Percentiles rank a stretch among this genome's conserved stretches.
These are phyloP conservation scores for Rallus crepitans DNA, from an alignment of 2,797 vertebrate genomes.

Conservation along the genomic window DNA sequence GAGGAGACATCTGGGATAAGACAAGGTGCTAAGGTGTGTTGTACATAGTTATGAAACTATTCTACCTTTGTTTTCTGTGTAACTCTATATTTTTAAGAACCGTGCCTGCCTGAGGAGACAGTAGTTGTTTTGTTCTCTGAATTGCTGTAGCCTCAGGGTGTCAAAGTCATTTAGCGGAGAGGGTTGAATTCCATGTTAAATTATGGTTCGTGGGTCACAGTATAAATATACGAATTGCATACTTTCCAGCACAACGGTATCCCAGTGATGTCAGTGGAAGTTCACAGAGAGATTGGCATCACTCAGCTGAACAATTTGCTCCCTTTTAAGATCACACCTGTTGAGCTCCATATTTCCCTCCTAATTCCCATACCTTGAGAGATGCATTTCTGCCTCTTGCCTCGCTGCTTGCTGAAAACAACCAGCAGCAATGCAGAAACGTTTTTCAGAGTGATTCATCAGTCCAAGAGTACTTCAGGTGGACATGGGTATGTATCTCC, in stretches of 20 bases:
- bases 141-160: conserved; percentile 55
- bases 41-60: conserved; percentile 64
- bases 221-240: conserved; percentile 64
- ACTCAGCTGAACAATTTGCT: conserved; percentile 37
- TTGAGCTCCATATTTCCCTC: background rate
- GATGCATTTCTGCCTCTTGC: background rate
- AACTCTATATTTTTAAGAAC: conserved; percentile 67
- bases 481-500: background rate
- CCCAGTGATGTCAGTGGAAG: conserved; percentile 56
- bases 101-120: conserved; percentile 23
- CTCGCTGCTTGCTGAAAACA: background rate
- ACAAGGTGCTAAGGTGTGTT: conserved; percentile 55
- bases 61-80: conserved; percentile 68
- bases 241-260: conserved; percentile 45
- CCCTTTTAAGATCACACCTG: conserved; percentile 29
- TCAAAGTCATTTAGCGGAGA: conserved; percentile 51
- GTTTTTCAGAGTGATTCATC: background rate
- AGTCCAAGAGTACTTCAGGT: background rate
- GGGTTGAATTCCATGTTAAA: conserved; percentile 67
- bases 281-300: conserved; percentile 43
- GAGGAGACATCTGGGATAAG: conserved; percentile 58
- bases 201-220: conserved; percentile 59
- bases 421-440: background rate
- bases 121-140: conserved; percentile 68
- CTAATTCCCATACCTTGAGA: background rate